phyloP scores from a whole-genome alignment of 2,888 invertebrate species.

The Lampropteryx suffumata region DNA sequence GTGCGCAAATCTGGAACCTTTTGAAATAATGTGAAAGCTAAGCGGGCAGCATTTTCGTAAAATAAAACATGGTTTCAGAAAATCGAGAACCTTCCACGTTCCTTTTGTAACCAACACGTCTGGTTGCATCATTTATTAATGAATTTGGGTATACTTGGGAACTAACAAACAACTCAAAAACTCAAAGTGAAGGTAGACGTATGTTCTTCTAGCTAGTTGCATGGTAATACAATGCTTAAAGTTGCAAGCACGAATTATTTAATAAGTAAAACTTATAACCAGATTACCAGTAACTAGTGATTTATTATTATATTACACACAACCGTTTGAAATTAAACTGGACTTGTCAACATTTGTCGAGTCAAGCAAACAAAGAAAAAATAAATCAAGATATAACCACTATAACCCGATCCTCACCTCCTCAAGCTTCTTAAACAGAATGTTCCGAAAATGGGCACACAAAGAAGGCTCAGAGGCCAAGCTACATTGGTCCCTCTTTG shows the following conservation, averaged over 20 bases:
- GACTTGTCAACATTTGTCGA: slow-evolving; percentile 71
- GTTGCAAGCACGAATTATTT: no score
- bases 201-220: no score
- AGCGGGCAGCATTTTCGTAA: not conserved
- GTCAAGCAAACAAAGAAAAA: slow-evolving; percentile 76
- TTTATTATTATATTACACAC: not conserved
- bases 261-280: not conserved
- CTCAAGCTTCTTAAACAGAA: slow-evolving; percentile 43
- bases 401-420: slow-evolving; percentile 42
- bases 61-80: no score
- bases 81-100: no score
- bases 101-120: no score
- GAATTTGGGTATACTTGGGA: no score
- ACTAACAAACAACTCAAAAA: no score
- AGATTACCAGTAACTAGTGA: no score
- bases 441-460: slow-evolving; percentile 50
- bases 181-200: no score
- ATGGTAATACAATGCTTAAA: no score
- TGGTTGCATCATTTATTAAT: no score
- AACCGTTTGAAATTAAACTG: slow-evolving; percentile 46
- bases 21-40: slow-evolving; percentile 20
- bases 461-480: slow-evolving; percentile 60
- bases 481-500: slow-evolving; percentile 45
- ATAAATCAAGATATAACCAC: slow-evolving; percentile 69
- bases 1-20: slow-evolving; percentile 15